Evolutionary conservation across 2,888 invertebrate species (phyloP).

Genomic region (Laothoe populi): DNA sequence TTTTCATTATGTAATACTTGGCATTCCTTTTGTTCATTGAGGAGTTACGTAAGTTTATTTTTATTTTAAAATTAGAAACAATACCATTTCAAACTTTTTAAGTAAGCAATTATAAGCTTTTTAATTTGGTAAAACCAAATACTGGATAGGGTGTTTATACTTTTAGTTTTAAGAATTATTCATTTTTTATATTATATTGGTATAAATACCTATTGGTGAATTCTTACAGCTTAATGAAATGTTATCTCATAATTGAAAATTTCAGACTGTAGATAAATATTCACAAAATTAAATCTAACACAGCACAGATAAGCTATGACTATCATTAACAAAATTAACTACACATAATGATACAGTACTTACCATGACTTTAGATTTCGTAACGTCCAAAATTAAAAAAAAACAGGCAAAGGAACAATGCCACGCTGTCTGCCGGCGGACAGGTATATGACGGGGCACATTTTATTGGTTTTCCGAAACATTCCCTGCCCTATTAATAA

Average conservation of each 20-base stretch:
- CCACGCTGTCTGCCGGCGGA: slow-evolving; percentile 81
- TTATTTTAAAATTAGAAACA: not conserved
- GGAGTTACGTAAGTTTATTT: slow-evolving; percentile 1
- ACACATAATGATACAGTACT: slow-evolving; percentile 25
- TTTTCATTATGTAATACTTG: slow-evolving; percentile 7
- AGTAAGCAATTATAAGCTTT: too few species aligned
- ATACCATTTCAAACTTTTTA: too few species aligned
- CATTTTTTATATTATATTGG: too few species aligned
- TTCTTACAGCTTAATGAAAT: too few species aligned
- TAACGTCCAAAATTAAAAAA: slow-evolving; percentile 58
- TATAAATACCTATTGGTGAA: too few species aligned
- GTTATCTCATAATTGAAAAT: too few species aligned
- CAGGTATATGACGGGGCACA: slow-evolving; percentile 85
- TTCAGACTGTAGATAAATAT: not conserved
- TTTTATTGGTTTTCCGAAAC: slow-evolving; percentile 85
- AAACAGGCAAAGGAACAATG: slow-evolving; percentile 70
- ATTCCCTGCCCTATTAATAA: slow-evolving; percentile 84
- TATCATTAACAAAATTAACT: slow-evolving; percentile 10
- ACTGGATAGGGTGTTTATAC: too few species aligned
- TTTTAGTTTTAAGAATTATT: too few species aligned
- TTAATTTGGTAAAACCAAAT: too few species aligned
- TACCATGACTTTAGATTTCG: slow-evolving; percentile 33
- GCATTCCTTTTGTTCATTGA: not conserved
- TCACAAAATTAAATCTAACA: not conserved
- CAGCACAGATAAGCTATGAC: not conserved